Base-by-base conservation (phyloP, 2,888 invertebrate species). In the Scaeva pyrastri region DNA sequence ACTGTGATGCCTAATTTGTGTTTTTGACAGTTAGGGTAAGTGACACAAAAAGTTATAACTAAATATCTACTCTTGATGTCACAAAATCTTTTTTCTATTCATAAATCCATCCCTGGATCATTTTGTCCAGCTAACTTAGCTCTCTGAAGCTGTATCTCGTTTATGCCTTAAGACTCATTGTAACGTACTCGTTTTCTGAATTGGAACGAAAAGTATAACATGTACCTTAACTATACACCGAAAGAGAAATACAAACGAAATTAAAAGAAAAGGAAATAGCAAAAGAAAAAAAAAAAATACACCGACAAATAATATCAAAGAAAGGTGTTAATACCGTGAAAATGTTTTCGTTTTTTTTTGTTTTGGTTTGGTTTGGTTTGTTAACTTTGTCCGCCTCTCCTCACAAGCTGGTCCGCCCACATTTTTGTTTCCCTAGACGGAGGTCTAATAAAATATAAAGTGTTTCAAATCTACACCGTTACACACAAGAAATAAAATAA, bases 291-390 rank as follows among this genome's bases (percentile, higher is more conserved):
- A 50, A 36, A 76, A 39, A 41, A 52, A 50, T 45, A 75, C 23
- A 68, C 68, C 21, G 52, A 55, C n/a, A 71, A 52, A 43, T 16
- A 64, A 70, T 73, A 56, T 50, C 50, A 70, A 85, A 77, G 76
- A 73, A 85, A 85, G 68, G 85, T 85, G 76, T 73, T 76, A 81
- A 81, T 73, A 55, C 62, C 73, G 81, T 81, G 76, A 76, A 80
- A 77, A 77, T 81, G 56, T 62, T 72, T 60, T 82, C 23, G 43
- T 52, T 55, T 16, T 56, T 60, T n/a, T n/a, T n/a, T n/a, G n/a
- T n/a, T n/a, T n/a, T n/a, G n/a, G n/a, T n/a, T n/a, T n/a, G n/a
- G n/a, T n/a, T n/a, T 39, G 2, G 43, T 76, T 80, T 85, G 26
- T 85, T 76, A 55, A 55, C 50, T 55, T 77, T 73, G 48, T 23